Evolutionary conservation across 2,113 vertebrate species (phyloP).

Genomic region (Heteronetta atricapilla): DNA sequence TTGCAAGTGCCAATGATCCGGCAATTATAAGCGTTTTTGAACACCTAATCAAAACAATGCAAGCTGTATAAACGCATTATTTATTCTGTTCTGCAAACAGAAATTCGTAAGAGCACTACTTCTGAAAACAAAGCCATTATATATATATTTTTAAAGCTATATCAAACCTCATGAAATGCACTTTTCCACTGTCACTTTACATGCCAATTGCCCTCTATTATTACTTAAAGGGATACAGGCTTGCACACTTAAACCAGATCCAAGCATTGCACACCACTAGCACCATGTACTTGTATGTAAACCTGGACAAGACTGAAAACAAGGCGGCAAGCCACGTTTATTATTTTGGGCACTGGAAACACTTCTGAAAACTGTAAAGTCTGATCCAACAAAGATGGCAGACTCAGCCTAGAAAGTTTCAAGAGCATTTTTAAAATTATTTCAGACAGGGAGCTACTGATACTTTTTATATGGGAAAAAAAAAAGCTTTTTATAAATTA

Average conservation of each 20-base stretch:
- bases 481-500: background rate
- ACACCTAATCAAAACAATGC: constrained; percentile 44
- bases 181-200: background rate
- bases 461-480: background rate
- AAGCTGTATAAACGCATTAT: background rate
- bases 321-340: background rate
- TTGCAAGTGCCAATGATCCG: background rate
- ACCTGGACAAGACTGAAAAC: background rate
- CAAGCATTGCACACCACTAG: background rate
- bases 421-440: background rate
- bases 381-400: background rate
- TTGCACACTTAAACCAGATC: background rate
- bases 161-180: background rate
- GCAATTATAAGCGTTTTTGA: constrained; percentile 29
- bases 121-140: background rate
- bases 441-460: background rate
- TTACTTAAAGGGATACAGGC: background rate
- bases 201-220: background rate
- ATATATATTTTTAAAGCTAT: background rate
- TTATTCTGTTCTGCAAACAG: background rate
- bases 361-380: background rate
- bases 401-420: background rate
- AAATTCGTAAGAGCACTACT: background rate
- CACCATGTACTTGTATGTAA: background rate
- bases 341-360: background rate